A percentile compares a stretch with the other conserved stretches of the same genome.
phyloP scores from a whole-genome alignment of 2,113 vertebrate genomes.

The Cynocephalus volans region DNA sequence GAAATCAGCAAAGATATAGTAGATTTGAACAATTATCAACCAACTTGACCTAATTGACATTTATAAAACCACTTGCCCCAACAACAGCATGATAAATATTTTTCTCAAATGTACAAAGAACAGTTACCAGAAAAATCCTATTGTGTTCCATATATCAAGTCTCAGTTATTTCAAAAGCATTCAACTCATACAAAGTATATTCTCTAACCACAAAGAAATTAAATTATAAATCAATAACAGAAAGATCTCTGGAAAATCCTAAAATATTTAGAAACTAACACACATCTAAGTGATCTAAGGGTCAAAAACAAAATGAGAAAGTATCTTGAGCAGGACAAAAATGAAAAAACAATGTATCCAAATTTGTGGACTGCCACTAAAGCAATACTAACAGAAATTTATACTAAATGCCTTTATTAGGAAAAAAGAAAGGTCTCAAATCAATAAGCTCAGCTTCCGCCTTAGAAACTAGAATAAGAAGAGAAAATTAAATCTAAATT shows the following conservation, averaged over 20 bases:
- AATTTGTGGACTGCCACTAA: background rate
- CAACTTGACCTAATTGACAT: background rate
- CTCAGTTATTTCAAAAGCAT: constrained; percentile 1
- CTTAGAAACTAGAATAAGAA: constrained; percentile 16
- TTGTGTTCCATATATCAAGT: background rate
- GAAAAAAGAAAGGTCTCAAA: background rate
- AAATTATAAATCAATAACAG: constrained; percentile 40
- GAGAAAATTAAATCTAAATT: constrained; percentile 11
- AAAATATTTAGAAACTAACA: background rate
- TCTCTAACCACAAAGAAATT: constrained; percentile 27
- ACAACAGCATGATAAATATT: background rate
- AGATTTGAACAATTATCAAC: background rate
- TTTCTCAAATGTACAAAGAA: background rate
- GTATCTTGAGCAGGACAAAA: background rate
- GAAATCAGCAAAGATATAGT: background rate
- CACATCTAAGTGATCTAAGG: background rate
- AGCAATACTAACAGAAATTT: background rate
- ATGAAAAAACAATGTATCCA: background rate
- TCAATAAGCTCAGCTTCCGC: background rate
- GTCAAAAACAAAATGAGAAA: constrained; percentile 47
- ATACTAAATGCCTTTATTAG: background rate
- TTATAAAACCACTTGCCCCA: background rate
- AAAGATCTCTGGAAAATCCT: background rate
- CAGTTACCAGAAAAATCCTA: background rate
- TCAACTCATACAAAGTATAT: background rate